These are phyloP conservation scores for Ctenopoma kingsleyae DNA, from an alignment of 2,797 vertebrate species.

Conservation along the genomic window DNA sequence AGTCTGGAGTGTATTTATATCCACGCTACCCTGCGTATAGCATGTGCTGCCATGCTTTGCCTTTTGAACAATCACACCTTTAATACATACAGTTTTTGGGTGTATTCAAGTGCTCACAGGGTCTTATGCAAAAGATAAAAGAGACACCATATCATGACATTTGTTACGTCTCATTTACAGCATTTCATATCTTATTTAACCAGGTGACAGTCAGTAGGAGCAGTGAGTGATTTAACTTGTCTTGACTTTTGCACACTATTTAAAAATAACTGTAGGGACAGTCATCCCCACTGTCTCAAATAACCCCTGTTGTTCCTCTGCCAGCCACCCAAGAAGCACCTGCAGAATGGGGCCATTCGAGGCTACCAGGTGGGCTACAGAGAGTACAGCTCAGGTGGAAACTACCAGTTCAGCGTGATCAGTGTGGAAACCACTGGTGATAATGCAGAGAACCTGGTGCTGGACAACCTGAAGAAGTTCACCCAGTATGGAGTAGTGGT, in stretches of 20 bases:
- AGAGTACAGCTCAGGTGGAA: slow-evolving; percentile 95
- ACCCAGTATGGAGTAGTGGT: slow-evolving; percentile 98
- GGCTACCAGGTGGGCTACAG: slow-evolving; percentile 98
- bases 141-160: too few relatives aligned
- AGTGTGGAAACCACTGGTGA: slow-evolving; percentile 95
- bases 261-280: not conserved
- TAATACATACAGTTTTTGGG: not conserved
- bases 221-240: not conserved
- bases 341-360: slow-evolving; percentile 95
- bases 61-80: not conserved
- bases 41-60: too few relatives aligned
- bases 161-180: not conserved
- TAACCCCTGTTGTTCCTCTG: not conserved
- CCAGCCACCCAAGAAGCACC: slow-evolving; percentile 93
- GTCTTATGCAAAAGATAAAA: too few relatives aligned
- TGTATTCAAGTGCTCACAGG: not conserved
- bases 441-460: slow-evolving; percentile 92
- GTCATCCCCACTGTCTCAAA: not conserved
- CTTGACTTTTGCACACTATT: not conserved
- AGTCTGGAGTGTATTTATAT: not conserved
- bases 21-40: not conserved
- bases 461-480: slow-evolving; percentile 97
- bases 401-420: slow-evolving; percentile 98
- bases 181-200: not conserved
- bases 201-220: not conserved